Evolutionary conservation across 2,113 vertebrate genomes (phyloP).

Genomic region (Oreochromis spilurus): DNA sequence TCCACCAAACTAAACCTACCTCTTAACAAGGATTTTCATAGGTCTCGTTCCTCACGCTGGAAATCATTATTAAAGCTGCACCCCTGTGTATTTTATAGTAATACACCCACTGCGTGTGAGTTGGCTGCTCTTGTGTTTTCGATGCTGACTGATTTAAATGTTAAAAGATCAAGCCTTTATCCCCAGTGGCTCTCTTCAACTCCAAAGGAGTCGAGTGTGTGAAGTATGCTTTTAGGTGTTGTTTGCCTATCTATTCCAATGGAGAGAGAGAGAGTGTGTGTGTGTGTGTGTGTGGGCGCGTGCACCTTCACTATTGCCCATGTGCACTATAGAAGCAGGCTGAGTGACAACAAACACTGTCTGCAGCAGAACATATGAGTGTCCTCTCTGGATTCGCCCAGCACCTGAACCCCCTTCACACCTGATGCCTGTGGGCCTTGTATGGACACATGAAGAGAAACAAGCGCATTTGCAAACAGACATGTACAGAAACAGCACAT

Average conservation of each 20-base stretch:
- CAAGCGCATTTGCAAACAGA: background rate
- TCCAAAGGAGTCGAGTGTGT: constrained; percentile 20
- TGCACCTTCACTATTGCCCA: background rate
- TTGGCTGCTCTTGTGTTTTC: background rate
- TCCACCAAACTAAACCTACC: background rate
- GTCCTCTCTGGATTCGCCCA: constrained; percentile 32
- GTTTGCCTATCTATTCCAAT: background rate
- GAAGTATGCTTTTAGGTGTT: constrained; percentile 43
- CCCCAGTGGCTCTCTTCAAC: constrained; percentile 18
- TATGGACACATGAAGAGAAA: background rate
- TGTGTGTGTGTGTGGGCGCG: background rate
- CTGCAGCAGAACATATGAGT: constrained; percentile 35
- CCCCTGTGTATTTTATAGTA: background rate
- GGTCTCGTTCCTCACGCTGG: background rate
- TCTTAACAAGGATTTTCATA: background rate
- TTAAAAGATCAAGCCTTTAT: constrained; percentile 23
- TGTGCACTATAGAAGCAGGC: constrained; percentile 19
- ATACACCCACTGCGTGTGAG: background rate
- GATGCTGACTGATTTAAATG: constrained; percentile 21
- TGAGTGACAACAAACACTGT: constrained; percentile 58
- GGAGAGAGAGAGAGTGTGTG: background rate
- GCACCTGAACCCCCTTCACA: constrained; percentile 72
- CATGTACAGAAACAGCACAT: background rate
- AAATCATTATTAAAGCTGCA: background rate
- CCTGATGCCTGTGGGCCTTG: constrained; percentile 62